These are phyloP conservation scores for Caenorhabditis latens DNA, from an alignment of 1,140 invertebrate genomes.

Conservation along the genomic window DNA sequence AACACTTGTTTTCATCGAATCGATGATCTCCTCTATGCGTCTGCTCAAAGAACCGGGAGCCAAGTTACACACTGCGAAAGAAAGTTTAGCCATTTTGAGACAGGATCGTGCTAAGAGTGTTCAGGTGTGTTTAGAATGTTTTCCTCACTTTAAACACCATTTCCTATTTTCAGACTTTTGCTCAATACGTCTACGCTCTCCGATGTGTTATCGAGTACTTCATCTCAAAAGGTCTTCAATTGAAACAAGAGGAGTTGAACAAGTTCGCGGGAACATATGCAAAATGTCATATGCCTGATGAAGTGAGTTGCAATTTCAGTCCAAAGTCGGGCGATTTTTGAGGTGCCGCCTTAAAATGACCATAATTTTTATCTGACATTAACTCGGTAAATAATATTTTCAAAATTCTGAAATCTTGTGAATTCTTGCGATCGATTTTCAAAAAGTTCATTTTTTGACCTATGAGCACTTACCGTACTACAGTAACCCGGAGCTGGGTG, in stretches of 20 bases:
- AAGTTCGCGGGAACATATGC: slow-evolving; percentile 33
- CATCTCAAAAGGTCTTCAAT: slow-evolving; percentile 7
- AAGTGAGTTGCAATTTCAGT: no score
- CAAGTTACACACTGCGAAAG: no score
- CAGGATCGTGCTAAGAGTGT: slow-evolving; percentile 39
- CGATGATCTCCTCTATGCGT: neutral
- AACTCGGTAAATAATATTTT: no score
- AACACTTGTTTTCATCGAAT: slow-evolving; percentile 7
- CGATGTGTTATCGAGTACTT: slow-evolving; percentile 32
- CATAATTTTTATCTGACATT: no score
- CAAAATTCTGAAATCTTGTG: no score
- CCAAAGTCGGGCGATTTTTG: no score
- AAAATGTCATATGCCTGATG: no score
- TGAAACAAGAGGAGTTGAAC: neutral
- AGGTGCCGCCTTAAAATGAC: no score
- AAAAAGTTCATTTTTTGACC: no score
- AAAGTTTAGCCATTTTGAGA: neutral
- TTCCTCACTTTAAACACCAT: neutral
- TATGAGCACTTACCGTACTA: no score
- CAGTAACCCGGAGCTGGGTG: no score
- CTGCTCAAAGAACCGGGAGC: neutral
- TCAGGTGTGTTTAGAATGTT: neutral
- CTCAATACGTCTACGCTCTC: slow-evolving; percentile 21
- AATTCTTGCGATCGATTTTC: no score
- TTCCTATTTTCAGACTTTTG: slow-evolving; percentile 8